Conservation (phyloP, 2,888 invertebrate species). For the Caenorhabditis panamensis region DNA sequence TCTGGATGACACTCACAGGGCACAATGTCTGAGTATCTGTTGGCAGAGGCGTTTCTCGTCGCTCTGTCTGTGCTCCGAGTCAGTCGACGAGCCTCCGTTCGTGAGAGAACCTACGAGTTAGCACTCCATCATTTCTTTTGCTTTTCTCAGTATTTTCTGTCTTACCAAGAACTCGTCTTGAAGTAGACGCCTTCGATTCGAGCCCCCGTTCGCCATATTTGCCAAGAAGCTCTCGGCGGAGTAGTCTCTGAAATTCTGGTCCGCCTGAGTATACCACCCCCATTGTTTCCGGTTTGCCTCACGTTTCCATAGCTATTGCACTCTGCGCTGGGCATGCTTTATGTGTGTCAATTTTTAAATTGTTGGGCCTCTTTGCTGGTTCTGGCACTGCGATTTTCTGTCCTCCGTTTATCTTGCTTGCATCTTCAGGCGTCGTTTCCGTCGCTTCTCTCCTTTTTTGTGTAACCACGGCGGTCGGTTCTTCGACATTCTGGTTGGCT, state of each 20-base stretch:
- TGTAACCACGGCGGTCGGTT: conserved; percentile 29
- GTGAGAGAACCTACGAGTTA: conserved; percentile 47
- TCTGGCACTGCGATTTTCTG: conserved; percentile 27
- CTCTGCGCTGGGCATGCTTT: conserved; percentile 52
- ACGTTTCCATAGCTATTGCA: conserved; percentile 61
- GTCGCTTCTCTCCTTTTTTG: not conserved
- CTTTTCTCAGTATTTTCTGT: conserved; percentile 19
- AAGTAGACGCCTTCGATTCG: conserved; percentile 49
- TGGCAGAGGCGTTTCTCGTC: conserved; percentile 42
- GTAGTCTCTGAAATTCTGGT: conserved; percentile 52
- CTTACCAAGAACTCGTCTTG: conserved; percentile 61
- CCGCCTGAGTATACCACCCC: too few species aligned
- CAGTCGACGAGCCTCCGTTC: conserved; percentile 56
- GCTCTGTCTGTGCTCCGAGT: conserved; percentile 51
- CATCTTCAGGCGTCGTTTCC: conserved; percentile 4
- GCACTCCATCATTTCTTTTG: conserved; percentile 25
- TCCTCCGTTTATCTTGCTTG: conserved; percentile 24
- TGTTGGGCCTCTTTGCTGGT: conserved; percentile 24
- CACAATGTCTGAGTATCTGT: conserved; percentile 64
- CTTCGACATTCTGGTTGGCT: not conserved
- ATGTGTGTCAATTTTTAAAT: conserved; percentile 37
- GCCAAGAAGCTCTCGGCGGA: conserved; percentile 58
- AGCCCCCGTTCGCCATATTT: conserved; percentile 38
- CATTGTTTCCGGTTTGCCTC: conserved; percentile 12
- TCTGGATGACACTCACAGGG: conserved; percentile 51